Evolutionary conservation across 2,888 invertebrate genomes (phyloP).

Genomic region (Tipula confusa): DNA sequence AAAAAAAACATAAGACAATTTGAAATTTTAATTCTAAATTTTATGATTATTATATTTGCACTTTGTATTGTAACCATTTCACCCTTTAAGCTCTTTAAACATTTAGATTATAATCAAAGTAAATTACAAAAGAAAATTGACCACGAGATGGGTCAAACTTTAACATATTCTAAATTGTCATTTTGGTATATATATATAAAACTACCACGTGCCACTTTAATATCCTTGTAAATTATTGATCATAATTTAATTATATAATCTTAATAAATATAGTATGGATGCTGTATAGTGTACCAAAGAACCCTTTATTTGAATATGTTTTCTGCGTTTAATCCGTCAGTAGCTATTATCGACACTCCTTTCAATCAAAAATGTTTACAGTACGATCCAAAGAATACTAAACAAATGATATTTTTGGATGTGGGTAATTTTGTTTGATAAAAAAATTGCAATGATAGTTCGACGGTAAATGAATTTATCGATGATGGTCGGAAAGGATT

Average conservation of each 20-base stretch:
- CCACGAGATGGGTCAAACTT: neutral
- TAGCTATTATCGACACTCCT: neutral
- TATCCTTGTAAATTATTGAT: neutral
- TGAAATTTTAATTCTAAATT: neutral
- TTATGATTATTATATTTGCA: neutral
- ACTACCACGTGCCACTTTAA: neutral
- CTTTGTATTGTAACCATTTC: neutral
- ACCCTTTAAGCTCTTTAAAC: neutral
- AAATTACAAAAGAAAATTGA: neutral
- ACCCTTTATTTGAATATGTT: neutral
- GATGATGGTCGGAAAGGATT: too few relatives aligned
- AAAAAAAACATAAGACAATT: neutral
- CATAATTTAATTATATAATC: slow-evolving; percentile 3
- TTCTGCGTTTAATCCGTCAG: neutral
- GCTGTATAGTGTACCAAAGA: neutral
- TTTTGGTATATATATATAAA: neutral
- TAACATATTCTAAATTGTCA: neutral
- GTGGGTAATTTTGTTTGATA: too few relatives aligned
- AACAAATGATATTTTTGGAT: too few relatives aligned
- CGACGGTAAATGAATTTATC: too few relatives aligned
- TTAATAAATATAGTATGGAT: neutral
- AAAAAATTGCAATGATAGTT: too few relatives aligned
- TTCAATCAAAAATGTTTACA: neutral
- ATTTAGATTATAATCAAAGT: neutral
- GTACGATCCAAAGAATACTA: too few relatives aligned